phyloP scores from a whole-genome alignment of 1,140 invertebrate genomes.

The Papilio dardanus region DNA sequence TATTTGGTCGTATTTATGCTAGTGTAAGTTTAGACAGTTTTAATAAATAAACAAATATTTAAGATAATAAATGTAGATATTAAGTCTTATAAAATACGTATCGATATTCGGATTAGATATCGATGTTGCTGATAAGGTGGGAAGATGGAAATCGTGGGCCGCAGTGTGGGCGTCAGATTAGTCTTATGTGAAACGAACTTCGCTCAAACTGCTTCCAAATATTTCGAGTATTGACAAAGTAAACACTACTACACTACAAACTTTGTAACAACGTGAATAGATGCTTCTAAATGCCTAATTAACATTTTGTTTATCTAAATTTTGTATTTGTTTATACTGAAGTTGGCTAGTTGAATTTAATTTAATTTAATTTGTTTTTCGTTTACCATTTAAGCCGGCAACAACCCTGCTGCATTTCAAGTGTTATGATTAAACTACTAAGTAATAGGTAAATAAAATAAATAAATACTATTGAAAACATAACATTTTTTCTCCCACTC shows the following conservation, averaged over 20 bases:
- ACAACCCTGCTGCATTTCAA: neutral
- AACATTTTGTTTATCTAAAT: constrained; percentile 21
- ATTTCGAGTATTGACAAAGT: constrained; percentile 28
- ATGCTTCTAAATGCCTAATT: neutral
- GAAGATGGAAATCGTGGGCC: constrained; percentile 7
- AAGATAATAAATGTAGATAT: constrained; percentile 3
- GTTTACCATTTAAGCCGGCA: neutral
- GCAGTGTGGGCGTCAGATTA: constrained; percentile 27
- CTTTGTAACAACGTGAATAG: no score
- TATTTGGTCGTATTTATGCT: no score
- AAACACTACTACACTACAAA: neutral
- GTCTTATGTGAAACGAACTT: constrained; percentile 13
- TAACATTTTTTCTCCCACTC: neutral
- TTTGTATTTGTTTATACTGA: neutral
- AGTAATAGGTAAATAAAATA: neutral
- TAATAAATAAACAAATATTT: constrained; percentile 13
- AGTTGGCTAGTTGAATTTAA: neutral
- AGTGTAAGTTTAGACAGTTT: neutral
- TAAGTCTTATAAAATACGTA: constrained; percentile 1
- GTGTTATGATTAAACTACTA: no score
- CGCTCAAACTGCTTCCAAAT: constrained; percentile 16
- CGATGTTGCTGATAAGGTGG: constrained; percentile 1
- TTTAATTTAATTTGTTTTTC: neutral
- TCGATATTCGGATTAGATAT: constrained; percentile 15
- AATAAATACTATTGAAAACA: neutral